Conservation (phyloP, 2,113 vertebrate genomes). For the Poeciliopsis prolifica region DNA sequence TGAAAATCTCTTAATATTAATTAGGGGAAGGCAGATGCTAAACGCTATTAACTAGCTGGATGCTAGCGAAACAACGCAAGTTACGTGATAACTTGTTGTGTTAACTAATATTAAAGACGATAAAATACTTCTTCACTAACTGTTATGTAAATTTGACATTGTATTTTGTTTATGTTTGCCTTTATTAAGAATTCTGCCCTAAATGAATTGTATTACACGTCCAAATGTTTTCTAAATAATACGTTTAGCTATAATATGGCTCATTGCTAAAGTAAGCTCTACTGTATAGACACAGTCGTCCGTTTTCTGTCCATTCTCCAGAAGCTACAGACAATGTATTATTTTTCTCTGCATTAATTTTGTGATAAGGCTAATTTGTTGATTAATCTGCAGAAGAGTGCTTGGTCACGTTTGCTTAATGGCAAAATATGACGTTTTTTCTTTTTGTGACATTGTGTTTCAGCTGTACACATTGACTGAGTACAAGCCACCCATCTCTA, state of each 20-base stretch:
- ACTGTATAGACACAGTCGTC: neutral
- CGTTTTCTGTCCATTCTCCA: too few species aligned
- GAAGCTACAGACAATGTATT: too few species aligned
- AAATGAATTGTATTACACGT: too few species aligned
- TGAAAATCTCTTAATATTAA: neutral
- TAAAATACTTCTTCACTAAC: fast-evolving
- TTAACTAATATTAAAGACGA: neutral
- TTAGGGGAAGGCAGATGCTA: neutral
- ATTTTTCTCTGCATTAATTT: too few species aligned
- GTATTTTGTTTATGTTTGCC: neutral
- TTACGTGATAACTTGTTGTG: conserved; percentile 43
- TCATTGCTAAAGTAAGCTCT: conserved; percentile 16
- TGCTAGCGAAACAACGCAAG: conserved; percentile 42
- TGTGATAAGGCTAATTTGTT: too few species aligned
- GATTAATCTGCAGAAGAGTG: neutral
- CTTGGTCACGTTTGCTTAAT: neutral
- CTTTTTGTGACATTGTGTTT: conserved; percentile 14
- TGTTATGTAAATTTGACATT: neutral
- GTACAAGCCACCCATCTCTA: conserved; percentile 99
- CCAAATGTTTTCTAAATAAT: neutral
- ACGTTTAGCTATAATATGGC: conserved; percentile 3
- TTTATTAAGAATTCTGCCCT: neutral
- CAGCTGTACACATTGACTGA: conserved; percentile 98
- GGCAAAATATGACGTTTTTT: neutral
- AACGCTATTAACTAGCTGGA: conserved; percentile 24